Percentiles rank a stretch among this genome's conserved stretches.
phyloP scores from a whole-genome alignment of 2,113 vertebrate species.

The Ornithorhynchus anatinus region DNA sequence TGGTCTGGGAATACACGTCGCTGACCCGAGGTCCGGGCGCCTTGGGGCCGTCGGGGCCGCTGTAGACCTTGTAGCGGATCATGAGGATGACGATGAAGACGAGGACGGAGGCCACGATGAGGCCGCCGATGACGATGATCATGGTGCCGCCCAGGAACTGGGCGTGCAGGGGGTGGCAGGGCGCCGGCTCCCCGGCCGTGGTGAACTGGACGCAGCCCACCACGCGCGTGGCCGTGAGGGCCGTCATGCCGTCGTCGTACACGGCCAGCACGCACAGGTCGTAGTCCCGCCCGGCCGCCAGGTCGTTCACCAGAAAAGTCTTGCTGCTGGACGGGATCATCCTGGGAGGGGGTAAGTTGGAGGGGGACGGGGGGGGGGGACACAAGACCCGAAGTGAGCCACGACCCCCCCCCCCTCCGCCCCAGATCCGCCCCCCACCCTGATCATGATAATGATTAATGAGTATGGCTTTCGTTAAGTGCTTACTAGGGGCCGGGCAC shows the following conservation, averaged over 20 bases:
- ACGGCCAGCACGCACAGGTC: conserved; percentile 92
- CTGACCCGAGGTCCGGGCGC: conserved; percentile 60
- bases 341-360: conserved; percentile 58
- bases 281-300: conserved; percentile 87
- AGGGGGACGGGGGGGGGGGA: neutral
- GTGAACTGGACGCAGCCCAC: conserved; percentile 90
- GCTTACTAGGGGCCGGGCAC: neutral
- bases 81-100: conserved; percentile 96
- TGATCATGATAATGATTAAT: too few relatives aligned
- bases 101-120: conserved; percentile 92
- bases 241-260: conserved; percentile 86
- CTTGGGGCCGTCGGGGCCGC: conserved; percentile 75
- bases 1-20: conserved; percentile 86
- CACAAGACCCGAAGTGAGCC: neutral
- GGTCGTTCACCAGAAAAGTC: conserved; percentile 88
- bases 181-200: conserved; percentile 79
- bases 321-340: conserved; percentile 91
- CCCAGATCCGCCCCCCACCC: neutral
- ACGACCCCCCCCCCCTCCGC: neutral
- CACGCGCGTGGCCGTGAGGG: conserved; percentile 83
- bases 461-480: too few relatives aligned
- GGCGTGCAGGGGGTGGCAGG: conserved; percentile 85
- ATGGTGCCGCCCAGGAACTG: conserved; percentile 94
- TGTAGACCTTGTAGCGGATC: conserved; percentile 92
- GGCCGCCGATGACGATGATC: conserved; percentile 95